A percentile compares a stretch with the other conserved stretches of the same genome.
Conservation (phyloP, 2,888 invertebrate genomes). For the Gerris lacustris region DNA sequence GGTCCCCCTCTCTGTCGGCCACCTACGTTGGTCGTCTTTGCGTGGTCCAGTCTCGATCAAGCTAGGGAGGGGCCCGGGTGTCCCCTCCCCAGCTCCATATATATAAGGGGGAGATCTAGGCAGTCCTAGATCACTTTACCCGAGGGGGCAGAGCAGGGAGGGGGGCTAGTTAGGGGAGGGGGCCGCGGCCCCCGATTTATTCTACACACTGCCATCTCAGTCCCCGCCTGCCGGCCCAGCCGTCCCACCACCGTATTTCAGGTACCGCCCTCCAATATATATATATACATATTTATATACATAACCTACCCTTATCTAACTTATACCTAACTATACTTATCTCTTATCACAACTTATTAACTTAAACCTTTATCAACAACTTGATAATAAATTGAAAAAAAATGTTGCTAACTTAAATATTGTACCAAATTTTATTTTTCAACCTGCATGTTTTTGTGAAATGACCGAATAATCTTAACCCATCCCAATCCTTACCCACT, state of each 20-base stretch:
- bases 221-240: not conserved
- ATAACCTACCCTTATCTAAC: too few species aligned
- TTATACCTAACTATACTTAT: too few species aligned
- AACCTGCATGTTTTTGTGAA: too few species aligned
- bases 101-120: conserved; percentile 1
- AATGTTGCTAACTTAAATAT: too few species aligned
- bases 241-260: not conserved
- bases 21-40: not conserved
- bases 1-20: not conserved
- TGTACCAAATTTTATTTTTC: too few species aligned
- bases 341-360: too few species aligned
- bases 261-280: not conserved
- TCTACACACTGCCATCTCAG: not conserved
- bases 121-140: conserved; percentile 2
- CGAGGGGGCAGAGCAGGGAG: not conserved
- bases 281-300: too few species aligned
- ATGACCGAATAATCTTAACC: too few species aligned
- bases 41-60: not conserved
- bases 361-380: too few species aligned
- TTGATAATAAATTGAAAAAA: too few species aligned
- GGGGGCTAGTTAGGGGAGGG: not conserved
- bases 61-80: conserved; percentile 1
- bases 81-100: conserved; percentile 1
- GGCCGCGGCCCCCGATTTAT: not conserved
- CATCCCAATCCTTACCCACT: too few species aligned